Evolutionary conservation across 2,797 vertebrate species (phyloP).

Genomic region (Borostomias antarcticus): DNA sequence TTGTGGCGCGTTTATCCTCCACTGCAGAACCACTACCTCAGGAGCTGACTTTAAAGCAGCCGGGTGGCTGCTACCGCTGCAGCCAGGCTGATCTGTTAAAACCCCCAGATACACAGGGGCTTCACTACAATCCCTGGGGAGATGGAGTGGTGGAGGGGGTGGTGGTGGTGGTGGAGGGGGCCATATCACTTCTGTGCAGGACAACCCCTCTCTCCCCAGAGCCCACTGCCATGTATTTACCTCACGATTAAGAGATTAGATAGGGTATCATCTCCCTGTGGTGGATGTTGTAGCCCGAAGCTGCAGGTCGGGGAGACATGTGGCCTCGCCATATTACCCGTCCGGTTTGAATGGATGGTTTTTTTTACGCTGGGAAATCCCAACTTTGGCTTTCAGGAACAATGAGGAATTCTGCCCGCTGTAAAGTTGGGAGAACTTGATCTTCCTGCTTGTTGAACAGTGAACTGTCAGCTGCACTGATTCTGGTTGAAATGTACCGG

Average conservation of each 20-base stretch:
- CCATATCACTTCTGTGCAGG: slow-evolving; percentile 67
- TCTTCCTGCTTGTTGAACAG: not conserved
- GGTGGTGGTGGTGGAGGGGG: no score
- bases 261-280: slow-evolving; percentile 58
- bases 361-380: slow-evolving; percentile 58
- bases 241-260: slow-evolving; percentile 75
- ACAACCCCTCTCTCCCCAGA: slow-evolving; percentile 42
- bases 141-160: no score
- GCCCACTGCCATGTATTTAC: slow-evolving; percentile 58
- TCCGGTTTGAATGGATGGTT: slow-evolving; percentile 61
- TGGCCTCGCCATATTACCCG: slow-evolving; percentile 53
- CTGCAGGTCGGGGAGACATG: slow-evolving; percentile 23
- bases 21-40: slow-evolving; percentile 76
- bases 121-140: slow-evolving; percentile 46
- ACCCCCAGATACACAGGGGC: slow-evolving; percentile 64
- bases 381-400: not conserved
- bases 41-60: slow-evolving; percentile 74
- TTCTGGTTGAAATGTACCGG: slow-evolving; percentile 18
- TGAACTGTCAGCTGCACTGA: not conserved
- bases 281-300: slow-evolving; percentile 57
- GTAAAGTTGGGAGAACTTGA: not conserved
- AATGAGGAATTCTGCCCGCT: not conserved
- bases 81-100: slow-evolving; percentile 71
- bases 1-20: slow-evolving; percentile 72
- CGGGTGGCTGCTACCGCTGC: slow-evolving; percentile 60